Evolutionary conservation across 2,113 vertebrate species (phyloP).

Genomic region (Empidonax traillii): DNA sequence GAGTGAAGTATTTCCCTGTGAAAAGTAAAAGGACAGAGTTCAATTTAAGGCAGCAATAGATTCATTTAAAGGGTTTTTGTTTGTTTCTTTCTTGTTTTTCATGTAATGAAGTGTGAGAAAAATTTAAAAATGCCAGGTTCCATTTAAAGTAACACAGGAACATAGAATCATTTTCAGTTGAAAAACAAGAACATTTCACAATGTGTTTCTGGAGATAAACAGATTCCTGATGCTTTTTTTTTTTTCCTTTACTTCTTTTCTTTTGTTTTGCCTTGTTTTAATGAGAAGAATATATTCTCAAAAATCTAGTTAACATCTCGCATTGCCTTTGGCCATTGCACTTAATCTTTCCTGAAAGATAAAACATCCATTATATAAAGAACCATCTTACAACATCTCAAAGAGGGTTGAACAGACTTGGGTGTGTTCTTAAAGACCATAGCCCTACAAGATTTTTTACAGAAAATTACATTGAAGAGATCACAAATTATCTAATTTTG

Average conservation of each 20-base stretch:
- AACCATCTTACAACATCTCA: background rate
- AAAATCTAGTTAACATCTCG: background rate
- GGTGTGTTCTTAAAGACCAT: background rate
- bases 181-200: background rate
- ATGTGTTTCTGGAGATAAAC: background rate
- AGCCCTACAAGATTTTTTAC: background rate
- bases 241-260: background rate
- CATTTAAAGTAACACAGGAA: background rate
- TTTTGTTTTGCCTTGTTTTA: background rate
- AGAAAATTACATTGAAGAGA: background rate
- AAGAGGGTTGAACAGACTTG: background rate
- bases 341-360: background rate
- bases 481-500: background rate
- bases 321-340: background rate
- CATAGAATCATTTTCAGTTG: background rate
- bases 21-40: background rate
- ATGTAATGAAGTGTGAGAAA: background rate
- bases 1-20: background rate
- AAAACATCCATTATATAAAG: background rate
- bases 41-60: background rate
- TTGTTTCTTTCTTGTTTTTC: background rate
- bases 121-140: background rate
- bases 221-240: background rate
- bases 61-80: background rate
- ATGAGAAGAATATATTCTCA: background rate